Percentiles rank a stretch among this genome's conserved stretches.
phyloP scores from a whole-genome alignment of 2,113 vertebrate species.

The Pachycephala philippinensis region DNA sequence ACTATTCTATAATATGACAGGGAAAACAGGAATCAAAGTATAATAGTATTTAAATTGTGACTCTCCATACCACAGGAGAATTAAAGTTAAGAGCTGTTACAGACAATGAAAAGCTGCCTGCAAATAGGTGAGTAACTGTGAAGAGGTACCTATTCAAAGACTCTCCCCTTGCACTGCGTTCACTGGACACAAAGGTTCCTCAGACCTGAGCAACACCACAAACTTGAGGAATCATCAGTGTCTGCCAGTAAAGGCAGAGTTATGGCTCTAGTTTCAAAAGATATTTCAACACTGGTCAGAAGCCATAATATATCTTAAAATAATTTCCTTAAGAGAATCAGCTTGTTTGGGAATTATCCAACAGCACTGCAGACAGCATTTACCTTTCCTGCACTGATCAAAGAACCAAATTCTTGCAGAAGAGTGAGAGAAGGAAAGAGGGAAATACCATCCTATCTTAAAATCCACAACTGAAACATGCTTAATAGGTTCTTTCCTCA shows the following conservation, averaged over 20 bases:
- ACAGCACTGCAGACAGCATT: background rate
- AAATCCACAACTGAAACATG: background rate
- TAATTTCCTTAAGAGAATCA: background rate
- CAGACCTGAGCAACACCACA: background rate
- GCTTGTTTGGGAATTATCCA: background rate
- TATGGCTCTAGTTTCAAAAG: background rate
- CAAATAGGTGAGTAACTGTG: background rate
- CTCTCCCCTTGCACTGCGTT: background rate
- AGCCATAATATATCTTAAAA: background rate
- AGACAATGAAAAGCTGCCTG: background rate
- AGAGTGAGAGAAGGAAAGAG: accelerated
- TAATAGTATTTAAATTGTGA: background rate
- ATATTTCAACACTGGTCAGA: background rate
- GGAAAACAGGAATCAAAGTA: background rate
- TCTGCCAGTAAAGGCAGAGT: background rate
- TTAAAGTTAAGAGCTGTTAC: background rate
- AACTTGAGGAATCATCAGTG: background rate
- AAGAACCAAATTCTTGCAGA: background rate
- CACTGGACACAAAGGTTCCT: background rate
- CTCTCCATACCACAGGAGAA: background rate
- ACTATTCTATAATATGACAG: background rate
- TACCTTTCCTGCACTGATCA: background rate
- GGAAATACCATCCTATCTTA: background rate
- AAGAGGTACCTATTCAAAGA: background rate
- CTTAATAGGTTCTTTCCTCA: background rate